Base-by-base conservation (phyloP, 2,113 vertebrate genomes). In the Rhabdomys dilectus region DNA sequence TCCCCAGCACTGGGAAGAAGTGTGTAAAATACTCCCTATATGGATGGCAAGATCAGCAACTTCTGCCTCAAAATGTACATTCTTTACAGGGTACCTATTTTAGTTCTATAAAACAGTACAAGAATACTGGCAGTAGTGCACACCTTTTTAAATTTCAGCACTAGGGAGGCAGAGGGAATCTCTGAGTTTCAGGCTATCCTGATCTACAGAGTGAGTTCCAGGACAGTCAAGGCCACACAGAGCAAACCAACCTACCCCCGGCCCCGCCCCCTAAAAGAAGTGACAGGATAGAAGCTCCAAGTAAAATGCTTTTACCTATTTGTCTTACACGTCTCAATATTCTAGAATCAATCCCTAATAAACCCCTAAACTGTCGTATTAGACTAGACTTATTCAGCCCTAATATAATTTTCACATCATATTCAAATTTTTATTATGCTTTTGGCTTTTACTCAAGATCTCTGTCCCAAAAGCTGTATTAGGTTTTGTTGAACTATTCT, bases 301-400 rank as follows among this genome's bases (percentile, higher is more conserved):
- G 64, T 64, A 34, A 95, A 92, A 85, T 95, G 42, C 10, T 78
- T 92, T 76, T 96, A 85, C 73, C 22, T 88, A 45, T 88, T 22
- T 51, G 51, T 29, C 12, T 72, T 82, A 26, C 34, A 86, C 81
- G 90, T 95, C 58, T 88, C 36, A 87, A 89, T 92, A 88, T 93
- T 92, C 89, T 78, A 95, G 89, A 97, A 84, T 91, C 39, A 97
- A 94, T 95, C 1, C 24, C 68, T 62, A 42, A 48, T 70, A 96
- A 84, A 73, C 7, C 16, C 31, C 42, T 85, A 66, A 82, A 87
- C 88, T 91, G 76, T 84, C 7, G 72, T 92, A 80, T 78, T 91
- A 72, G 86, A 81, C 62, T 45, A 80, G 21, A 85, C 42, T 88
- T 96, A 94, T 42, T 91, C 94, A 66, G n/a, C n/a, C 42, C 10